These are phyloP conservation scores for Drosophila siamana DNA, from an alignment of 2,888 invertebrate species.

Conservation along the genomic window DNA sequence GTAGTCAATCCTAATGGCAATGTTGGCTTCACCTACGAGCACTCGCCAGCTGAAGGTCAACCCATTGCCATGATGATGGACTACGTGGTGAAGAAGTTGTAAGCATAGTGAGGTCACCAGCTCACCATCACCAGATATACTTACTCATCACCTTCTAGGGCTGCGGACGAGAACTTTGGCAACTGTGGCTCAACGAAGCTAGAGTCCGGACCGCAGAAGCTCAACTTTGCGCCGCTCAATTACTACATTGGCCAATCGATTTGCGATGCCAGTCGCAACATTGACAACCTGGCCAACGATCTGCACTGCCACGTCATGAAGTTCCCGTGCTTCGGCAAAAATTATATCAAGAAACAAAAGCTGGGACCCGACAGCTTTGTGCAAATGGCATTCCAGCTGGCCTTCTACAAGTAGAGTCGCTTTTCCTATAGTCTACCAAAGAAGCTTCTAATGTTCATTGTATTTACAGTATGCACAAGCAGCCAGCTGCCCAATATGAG, in stretches of 20 bases:
- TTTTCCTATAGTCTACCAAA: neutral
- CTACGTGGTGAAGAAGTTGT: slow-evolving; percentile 91
- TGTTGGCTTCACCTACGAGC: slow-evolving; percentile 95
- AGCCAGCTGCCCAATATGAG: slow-evolving; percentile 95
- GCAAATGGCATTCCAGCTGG: slow-evolving; percentile 97
- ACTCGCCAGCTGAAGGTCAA: slow-evolving; percentile 97
- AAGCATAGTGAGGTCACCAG: slow-evolving; percentile 84
- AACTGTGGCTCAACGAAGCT: slow-evolving; percentile 74
- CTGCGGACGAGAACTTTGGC: slow-evolving; percentile 58
- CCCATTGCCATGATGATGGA: slow-evolving; percentile 95
- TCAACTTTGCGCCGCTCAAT: slow-evolving; percentile 86
- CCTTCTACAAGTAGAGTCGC: slow-evolving; percentile 88
- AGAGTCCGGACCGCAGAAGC: slow-evolving; percentile 78
- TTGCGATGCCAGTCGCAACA: slow-evolving; percentile 87
- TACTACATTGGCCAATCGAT: slow-evolving; percentile 87
- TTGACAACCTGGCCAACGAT: slow-evolving; percentile 90
- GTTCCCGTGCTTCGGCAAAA: slow-evolving; percentile 93
- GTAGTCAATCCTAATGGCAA: slow-evolving; percentile 92
- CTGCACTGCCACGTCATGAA: slow-evolving; percentile 93
- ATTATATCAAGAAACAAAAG: slow-evolving; percentile 93
- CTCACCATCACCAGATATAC: neutral
- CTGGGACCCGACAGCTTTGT: slow-evolving; percentile 97
- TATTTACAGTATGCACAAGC: slow-evolving; percentile 88
- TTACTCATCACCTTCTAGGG: slow-evolving; percentile 32
- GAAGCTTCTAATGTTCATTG: neutral